phyloP scores from a whole-genome alignment of 2,888 invertebrate species.

The Pollenia griseotomentosa region DNA sequence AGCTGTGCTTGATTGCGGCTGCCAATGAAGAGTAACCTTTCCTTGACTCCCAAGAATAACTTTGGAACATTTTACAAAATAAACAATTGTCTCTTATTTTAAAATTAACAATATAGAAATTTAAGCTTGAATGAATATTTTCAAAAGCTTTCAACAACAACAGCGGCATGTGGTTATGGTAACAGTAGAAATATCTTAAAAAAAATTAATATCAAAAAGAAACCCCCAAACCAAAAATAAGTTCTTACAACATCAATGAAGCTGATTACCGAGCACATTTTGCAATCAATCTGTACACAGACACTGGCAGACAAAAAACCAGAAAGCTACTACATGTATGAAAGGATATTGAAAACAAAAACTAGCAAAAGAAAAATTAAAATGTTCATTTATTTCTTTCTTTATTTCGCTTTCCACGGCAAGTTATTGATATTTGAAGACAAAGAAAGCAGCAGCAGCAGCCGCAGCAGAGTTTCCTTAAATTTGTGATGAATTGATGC shows the following conservation, averaged over 20 bases:
- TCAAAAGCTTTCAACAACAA: slow-evolving; percentile 18
- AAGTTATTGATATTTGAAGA: slow-evolving; percentile 48
- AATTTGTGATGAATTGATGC: slow-evolving; percentile 38
- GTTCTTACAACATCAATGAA: slow-evolving; percentile 53
- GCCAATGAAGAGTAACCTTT: too few relatives aligned
- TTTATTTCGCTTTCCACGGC: background rate
- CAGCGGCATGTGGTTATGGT: background rate
- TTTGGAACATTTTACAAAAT: background rate
- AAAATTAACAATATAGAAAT: slow-evolving; percentile 61
- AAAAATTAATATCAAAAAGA: slow-evolving; percentile 17
- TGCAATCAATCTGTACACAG: slow-evolving; percentile 51
- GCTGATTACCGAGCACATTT: slow-evolving; percentile 65
- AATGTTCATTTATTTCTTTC: background rate
- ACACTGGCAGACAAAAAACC: background rate
- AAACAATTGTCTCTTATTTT: slow-evolving; percentile 29
- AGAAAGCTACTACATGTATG: background rate
- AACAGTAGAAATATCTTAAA: slow-evolving; percentile 10
- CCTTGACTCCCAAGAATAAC: too few relatives aligned
- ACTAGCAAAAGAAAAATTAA: slow-evolving; percentile 1
- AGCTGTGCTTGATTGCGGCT: too few relatives aligned
- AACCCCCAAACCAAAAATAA: slow-evolving; percentile 21
- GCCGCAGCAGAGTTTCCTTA: background rate
- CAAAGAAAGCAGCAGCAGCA: slow-evolving; percentile 3
- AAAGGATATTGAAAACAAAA: slow-evolving; percentile 13
- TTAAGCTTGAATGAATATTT: slow-evolving; percentile 56